Conservation (phyloP, 1,140 invertebrate species). For the Drosophila tani region DNA sequence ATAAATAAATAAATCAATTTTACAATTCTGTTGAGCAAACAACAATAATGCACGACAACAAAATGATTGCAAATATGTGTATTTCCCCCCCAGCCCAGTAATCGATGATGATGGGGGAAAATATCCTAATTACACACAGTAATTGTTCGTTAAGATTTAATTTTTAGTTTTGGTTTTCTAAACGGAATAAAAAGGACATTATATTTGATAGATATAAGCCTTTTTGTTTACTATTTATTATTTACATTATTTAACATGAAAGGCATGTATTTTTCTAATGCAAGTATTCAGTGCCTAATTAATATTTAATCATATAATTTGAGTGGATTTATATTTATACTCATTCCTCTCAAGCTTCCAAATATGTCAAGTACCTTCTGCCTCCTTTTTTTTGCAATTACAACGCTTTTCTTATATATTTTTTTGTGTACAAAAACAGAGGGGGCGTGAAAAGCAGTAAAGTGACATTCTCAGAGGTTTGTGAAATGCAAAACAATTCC, state of each 20-base stretch:
- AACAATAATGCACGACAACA: conserved; percentile 43
- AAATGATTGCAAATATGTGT: conserved; percentile 33
- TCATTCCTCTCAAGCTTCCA: background rate
- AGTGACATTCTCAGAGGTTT: conserved; percentile 28
- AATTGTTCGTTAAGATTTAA: conserved; percentile 10
- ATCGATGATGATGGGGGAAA: conserved; percentile 12
- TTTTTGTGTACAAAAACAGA: background rate
- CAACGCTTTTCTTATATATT: background rate
- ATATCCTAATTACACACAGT: conserved; percentile 9
- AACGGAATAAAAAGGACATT: background rate
- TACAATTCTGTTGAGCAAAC: conserved; percentile 60
- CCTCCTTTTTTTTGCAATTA: background rate
- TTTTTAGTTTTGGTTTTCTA: conserved; percentile 12
- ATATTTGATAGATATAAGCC: background rate
- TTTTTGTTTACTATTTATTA: background rate
- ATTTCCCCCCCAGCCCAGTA: background rate
- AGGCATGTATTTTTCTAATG: too few relatives aligned
- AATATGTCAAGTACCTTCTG: background rate
- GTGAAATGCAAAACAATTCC: conserved; percentile 40
- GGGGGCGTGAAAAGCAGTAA: conserved; percentile 10
- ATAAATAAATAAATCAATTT: conserved; percentile 79
- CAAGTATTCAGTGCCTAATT: too few relatives aligned
- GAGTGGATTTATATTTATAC: too few relatives aligned
- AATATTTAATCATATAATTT: too few relatives aligned
- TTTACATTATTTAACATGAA: too few relatives aligned